Conservation (phyloP, 2,888 invertebrate genomes). For the Phlogophora meticulosa region DNA sequence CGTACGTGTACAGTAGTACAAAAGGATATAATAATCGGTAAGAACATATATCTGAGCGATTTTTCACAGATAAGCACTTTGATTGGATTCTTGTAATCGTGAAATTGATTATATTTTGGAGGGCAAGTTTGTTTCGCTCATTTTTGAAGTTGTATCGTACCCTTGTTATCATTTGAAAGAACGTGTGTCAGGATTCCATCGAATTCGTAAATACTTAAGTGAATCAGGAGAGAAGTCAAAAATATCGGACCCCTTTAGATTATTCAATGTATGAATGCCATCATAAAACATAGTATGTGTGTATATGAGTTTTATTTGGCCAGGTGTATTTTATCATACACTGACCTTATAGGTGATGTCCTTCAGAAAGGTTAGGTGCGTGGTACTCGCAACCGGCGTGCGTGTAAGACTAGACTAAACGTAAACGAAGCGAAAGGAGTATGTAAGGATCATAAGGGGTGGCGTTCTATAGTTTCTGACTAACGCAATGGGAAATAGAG, state of each 20-base stretch:
- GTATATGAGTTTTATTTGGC: neutral
- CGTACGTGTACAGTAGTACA: slow-evolving; percentile 31
- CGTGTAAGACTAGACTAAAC: too few species aligned
- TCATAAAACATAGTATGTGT: neutral
- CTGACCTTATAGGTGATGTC: too few species aligned
- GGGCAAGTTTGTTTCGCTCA: slow-evolving; percentile 10
- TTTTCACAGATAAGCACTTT: slow-evolving; percentile 39
- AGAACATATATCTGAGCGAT: slow-evolving; percentile 10
- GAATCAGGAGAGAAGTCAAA: neutral
- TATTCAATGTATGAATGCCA: neutral
- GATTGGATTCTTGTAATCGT: slow-evolving; percentile 40
- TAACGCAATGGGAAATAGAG: too few species aligned
- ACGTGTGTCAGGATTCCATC: neutral
- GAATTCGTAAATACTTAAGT: neutral
- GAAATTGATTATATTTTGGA: slow-evolving; percentile 28
- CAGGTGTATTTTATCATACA: too few species aligned
- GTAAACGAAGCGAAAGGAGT: too few species aligned
- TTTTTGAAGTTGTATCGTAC: too few species aligned
- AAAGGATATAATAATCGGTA: slow-evolving; percentile 30
- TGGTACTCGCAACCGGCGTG: too few species aligned
- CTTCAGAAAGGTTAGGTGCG: too few species aligned
- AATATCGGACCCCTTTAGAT: neutral
- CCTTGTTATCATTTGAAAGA: too few species aligned
- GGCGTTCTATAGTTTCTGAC: too few species aligned
- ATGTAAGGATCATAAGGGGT: too few species aligned